A percentile compares a stretch with the other conserved stretches of the same genome.
Conservation (phyloP, 2,888 invertebrate genomes). For the Tupiocoris notatus region DNA sequence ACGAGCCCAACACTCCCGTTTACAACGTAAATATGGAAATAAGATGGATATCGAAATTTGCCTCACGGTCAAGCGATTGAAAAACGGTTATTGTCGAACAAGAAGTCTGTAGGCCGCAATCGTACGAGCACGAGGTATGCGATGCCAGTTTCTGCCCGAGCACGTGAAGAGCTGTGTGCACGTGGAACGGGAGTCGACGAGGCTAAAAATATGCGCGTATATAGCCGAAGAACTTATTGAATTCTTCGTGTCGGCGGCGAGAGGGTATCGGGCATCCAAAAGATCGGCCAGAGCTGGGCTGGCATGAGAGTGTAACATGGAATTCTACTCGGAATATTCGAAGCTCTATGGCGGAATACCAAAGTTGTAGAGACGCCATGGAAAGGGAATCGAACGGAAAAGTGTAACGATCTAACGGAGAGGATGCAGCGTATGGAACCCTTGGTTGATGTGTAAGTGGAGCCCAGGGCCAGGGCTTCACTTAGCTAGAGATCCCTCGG, state of each 20-base stretch:
- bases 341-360: conserved; percentile 26
- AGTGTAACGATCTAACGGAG: background rate
- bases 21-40: no score
- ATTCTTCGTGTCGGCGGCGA: conserved; percentile 28
- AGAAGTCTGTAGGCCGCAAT: no score
- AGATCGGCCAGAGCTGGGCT: background rate
- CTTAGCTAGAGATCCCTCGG: background rate
- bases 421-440: no score
- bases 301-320: conserved; percentile 22
- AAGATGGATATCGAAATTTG: no score
- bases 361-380: conserved; percentile 5
- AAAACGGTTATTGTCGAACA: no score
- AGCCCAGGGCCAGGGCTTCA: background rate
- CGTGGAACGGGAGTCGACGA: no score
- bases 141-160: no score
- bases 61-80: no score
- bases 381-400: background rate
- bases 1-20: no score
- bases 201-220: conserved; percentile 25
- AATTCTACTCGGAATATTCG: conserved; percentile 39
- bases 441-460: no score
- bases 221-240: conserved; percentile 25
- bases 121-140: no score
- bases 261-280: background rate
- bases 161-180: no score